A percentile compares a stretch with the other conserved stretches of the same genome.
Evolutionary conservation across 2,113 vertebrate genomes (phyloP).

Genomic region (Gopherus flavomarginatus): DNA sequence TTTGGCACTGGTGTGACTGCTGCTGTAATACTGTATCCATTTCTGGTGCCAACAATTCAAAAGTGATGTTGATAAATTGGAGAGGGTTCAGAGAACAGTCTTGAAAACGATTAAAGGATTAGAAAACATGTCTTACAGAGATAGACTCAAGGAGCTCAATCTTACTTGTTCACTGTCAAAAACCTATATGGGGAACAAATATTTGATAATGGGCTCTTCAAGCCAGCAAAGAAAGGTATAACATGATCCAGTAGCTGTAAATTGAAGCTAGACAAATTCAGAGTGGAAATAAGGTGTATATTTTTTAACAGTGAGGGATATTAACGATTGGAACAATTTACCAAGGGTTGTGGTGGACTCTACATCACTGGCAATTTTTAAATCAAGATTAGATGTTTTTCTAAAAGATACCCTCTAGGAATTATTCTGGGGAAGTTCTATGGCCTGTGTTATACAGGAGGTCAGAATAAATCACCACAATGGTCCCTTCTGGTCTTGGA

Average conservation of each 20-base stretch:
- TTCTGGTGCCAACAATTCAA: not conserved
- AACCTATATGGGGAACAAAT: not conserved
- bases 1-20: too few species aligned
- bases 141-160: not conserved
- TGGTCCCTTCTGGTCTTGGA: not conserved
- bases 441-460: not conserved
- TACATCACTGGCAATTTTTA: not conserved
- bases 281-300: not conserved
- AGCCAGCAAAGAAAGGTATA: not conserved
- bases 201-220: not conserved
- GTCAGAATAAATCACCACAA: not conserved
- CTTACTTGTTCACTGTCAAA: not conserved
- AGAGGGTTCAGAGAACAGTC: not conserved
- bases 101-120: not conserved
- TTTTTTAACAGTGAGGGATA: not conserved
- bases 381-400: not conserved
- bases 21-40: too few species aligned
- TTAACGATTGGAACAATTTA: not conserved
- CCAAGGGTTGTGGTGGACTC: not conserved
- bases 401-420: not conserved
- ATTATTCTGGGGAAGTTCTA: not conserved
- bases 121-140: not conserved
- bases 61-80: not conserved
- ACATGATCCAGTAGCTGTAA: not conserved
- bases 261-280: not conserved